Percentiles rank a stretch among this genome's conserved stretches.
Evolutionary conservation across 2,888 invertebrate genomes (phyloP).

Genomic region (Eupsilia transversa): DNA sequence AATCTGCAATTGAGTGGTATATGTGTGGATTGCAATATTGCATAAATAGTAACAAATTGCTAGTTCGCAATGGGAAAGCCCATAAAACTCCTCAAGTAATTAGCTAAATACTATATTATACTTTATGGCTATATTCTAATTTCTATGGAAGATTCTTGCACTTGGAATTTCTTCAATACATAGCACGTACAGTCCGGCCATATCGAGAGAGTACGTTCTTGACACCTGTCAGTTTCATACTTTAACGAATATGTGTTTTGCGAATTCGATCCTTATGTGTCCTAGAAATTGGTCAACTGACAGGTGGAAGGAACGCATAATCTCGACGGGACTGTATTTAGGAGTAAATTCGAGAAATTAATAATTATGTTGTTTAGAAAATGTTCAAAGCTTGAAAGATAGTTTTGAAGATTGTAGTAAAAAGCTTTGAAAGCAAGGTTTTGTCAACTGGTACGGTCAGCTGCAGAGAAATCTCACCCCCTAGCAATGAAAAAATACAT

Average conservation of each 20-base stretch:
- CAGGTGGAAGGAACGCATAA: no score
- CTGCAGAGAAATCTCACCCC: no score
- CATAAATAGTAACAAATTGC: slow-evolving; percentile 6
- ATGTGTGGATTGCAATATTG: background rate
- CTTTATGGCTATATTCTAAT: slow-evolving; percentile 30
- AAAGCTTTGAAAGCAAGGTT: slow-evolving; percentile 62
- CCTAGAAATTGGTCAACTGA: no score
- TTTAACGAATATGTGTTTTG: no score
- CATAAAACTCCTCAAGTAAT: slow-evolving; percentile 29
- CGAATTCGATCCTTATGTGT: no score
- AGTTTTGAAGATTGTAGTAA: slow-evolving; percentile 33
- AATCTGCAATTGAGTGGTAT: background rate
- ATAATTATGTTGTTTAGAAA: slow-evolving; percentile 24
- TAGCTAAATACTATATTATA: slow-evolving; percentile 18
- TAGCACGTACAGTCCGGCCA: background rate
- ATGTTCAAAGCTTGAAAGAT: slow-evolving; percentile 27
- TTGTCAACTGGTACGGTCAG: slow-evolving; percentile 10
- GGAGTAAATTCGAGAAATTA: slow-evolving; percentile 18
- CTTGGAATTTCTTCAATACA: slow-evolving; percentile 11
- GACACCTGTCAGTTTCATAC: no score
- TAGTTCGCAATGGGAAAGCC: background rate
- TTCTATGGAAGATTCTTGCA: background rate
- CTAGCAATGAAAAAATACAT: no score
- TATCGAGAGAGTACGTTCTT: no score
- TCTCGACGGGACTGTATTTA: background rate